Evolutionary conservation across 2,797 vertebrate species (phyloP), one percentile per base, ranked within the genome.

Genomic region (Setipinna tenuifilis): DNA sequence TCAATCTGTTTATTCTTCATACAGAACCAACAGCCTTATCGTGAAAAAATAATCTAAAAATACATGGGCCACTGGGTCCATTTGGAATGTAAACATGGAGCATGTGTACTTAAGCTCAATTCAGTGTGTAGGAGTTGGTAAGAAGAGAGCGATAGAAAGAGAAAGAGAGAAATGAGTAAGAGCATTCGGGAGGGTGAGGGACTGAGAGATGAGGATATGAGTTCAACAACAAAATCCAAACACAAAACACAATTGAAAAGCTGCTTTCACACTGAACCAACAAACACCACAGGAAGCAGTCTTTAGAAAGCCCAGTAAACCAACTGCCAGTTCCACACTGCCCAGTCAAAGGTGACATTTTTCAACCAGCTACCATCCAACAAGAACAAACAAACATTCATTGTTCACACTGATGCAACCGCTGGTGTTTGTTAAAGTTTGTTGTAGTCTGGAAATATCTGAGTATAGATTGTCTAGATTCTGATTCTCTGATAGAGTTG

Each of bases 1-100:
- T 75, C 68, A 75, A 75, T 75, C 68, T 75, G 68, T 75, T 75
- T 75, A 75, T 75, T 28, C 50, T 75, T 75, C 31, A 75, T 17
- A 35, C 68, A 75, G 31, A 75, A 75, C 28, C 68, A 75, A 41
- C 68, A 41, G 68, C 68, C 35, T 75, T 75, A 75, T 75, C 68
- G 31, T 31, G 31, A 75, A 31, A 31, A 75, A 35, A 28, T 75
- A 75, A 75, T 75, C 68, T 31, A 75, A 12, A 12, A 35, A 75
- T 35, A 75, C 35, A 75, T 75, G 68, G 68, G 68, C 68, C 6
- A 75, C 31, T 31, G 68, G 31, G 28, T 75, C 68, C 68, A 75
- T 75, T 75, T 75, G 68, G 68, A 75, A 75, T 75, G 68, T 75
- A 75, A 75, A 75, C 68, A 75, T 25, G 28, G 3, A 28, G 23